Base-by-base conservation (phyloP, 2,113 vertebrate genomes). In the Odontesthes bonariensis region DNA sequence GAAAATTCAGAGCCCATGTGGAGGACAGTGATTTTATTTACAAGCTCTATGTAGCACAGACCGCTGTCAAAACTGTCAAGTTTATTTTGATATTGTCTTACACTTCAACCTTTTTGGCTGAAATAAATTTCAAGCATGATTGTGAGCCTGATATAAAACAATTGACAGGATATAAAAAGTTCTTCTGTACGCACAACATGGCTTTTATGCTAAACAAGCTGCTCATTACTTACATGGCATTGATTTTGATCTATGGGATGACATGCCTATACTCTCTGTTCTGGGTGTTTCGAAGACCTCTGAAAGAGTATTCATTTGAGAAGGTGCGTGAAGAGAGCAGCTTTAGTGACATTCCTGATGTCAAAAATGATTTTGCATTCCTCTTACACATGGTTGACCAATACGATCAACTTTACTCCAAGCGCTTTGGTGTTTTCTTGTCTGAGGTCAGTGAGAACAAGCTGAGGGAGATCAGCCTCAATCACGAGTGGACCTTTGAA, bases 311-410 rank as follows among this genome's bases (percentile, higher is more conserved):
- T 51, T 99, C 98, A 0, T 99, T 99, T 58, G 98, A 99, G 76
- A 99, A 99, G 79, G 97, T 99, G 74, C 90, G 98, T 59, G 98
- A 99, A 65, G 97, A 99, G 90, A 99, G 97, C 83, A 99, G 96
- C 91, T 99, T 99, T 71, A 98, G 98, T 17, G 98, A 99, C 88
- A 99, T 99, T 91, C 98, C 98, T 0, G 98, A 99, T 56, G 98
- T 99, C 62, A 99, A 98, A 84, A 99, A 99, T 0, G 98, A 99
- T 75, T 99, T 99, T 93, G 98, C 98, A 0, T 99, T 99, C 91
- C 96, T 99, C 12, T 91, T 99, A 61, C 97, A 99, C 87, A 99
- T 99, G 97, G 97, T 99, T 7, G 98, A 99, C 90, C 97, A 99
- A 61, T 99, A 99, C 0, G 98, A 99, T 86, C 96, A 99, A 75